A percentile compares a stretch with the other conserved stretches of the same genome.
Conservation (phyloP, 2,113 vertebrate genomes). For the Sebastes fasciatus region DNA sequence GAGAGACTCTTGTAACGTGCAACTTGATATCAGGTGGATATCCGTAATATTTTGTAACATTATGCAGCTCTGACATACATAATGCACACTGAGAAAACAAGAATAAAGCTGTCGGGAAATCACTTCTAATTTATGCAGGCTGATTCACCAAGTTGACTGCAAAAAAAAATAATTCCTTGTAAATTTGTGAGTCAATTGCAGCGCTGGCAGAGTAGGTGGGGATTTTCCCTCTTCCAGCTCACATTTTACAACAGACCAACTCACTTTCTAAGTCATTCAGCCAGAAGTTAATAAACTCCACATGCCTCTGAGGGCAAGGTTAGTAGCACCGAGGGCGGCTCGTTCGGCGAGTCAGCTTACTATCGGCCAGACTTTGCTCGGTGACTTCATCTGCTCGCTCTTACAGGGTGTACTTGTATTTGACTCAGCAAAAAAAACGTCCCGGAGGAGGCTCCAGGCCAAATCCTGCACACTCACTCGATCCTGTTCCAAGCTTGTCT, state of each 20-base stretch:
- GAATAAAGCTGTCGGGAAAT: neutral
- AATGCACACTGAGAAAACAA: neutral
- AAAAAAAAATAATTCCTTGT: constrained; percentile 11
- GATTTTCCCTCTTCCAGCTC: constrained; percentile 46
- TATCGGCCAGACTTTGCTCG: constrained; percentile 61
- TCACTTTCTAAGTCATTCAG: constrained; percentile 29
- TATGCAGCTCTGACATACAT: neutral
- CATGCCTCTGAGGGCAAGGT: constrained; percentile 34
- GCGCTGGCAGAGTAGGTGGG: constrained; percentile 5
- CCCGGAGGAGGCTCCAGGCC: constrained; percentile 29
- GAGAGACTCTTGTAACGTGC: neutral
- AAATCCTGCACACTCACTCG: constrained; percentile 48
- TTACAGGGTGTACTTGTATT: constrained; percentile 44
- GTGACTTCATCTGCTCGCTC: constrained; percentile 52
- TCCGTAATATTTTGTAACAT: neutral
- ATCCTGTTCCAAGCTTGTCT: constrained; percentile 24
- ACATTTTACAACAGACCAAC: constrained; percentile 30
- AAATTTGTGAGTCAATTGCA: constrained; percentile 45
- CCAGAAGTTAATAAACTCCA: constrained; percentile 59
- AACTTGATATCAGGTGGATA: neutral
- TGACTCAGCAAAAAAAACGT: constrained; percentile 62
- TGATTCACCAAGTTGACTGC: neutral
- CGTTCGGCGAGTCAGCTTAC: constrained; percentile 48
- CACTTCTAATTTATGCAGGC: no score
- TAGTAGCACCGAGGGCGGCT: constrained; percentile 31